phyloP scores from a whole-genome alignment of 2,888 invertebrate genomes.

The Vanessa cardui region DNA sequence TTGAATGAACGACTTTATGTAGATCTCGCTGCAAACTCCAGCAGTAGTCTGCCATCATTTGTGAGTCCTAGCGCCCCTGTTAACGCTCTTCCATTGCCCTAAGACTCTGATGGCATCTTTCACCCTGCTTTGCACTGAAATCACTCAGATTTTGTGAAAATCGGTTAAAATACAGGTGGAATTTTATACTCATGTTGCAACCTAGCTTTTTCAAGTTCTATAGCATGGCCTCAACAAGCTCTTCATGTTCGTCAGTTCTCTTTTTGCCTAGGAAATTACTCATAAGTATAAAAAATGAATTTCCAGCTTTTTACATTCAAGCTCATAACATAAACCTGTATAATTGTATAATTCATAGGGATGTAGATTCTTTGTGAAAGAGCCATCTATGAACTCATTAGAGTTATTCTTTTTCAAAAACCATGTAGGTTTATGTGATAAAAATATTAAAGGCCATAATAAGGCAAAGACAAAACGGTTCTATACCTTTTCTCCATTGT shows the following conservation, averaged over 20 bases:
- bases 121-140: slow-evolving; percentile 52
- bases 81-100: slow-evolving; percentile 51
- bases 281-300: background rate
- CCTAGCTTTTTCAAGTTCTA: background rate
- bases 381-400: too few relatives aligned
- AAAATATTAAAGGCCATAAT: too few relatives aligned
- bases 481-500: too few relatives aligned
- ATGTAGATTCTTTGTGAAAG: too few relatives aligned
- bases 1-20: too few relatives aligned
- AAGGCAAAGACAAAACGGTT: too few relatives aligned
- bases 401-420: too few relatives aligned
- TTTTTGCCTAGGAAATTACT: slow-evolving; percentile 3
- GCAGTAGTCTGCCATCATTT: slow-evolving; percentile 40
- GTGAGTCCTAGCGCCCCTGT: slow-evolving; percentile 47
- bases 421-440: too few relatives aligned
- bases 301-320: background rate
- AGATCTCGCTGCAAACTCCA: slow-evolving; percentile 33
- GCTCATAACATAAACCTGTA: too few relatives aligned
- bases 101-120: slow-evolving; percentile 53
- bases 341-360: too few relatives aligned
- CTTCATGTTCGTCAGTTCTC: background rate
- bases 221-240: background rate
- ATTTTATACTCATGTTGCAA: slow-evolving; percentile 22
- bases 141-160: slow-evolving; percentile 41
- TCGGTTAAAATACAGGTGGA: slow-evolving; percentile 26